A percentile compares a stretch with the other conserved stretches of the same genome.
Evolutionary conservation across 1,140 invertebrate genomes (phyloP).

Genomic region (Asobara japonica): DNA sequence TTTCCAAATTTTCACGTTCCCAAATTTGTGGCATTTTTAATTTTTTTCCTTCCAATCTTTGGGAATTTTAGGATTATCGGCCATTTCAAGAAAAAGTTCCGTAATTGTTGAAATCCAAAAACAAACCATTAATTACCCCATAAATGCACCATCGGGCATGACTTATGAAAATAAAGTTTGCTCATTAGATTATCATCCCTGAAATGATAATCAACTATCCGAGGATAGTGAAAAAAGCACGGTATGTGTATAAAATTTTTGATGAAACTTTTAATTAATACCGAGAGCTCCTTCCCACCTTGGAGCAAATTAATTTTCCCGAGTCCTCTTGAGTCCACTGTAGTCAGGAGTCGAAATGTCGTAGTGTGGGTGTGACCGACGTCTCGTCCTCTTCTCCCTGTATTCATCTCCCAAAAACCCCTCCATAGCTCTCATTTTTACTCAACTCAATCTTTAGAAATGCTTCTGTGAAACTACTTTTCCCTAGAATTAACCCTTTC

Average conservation of each 20-base stretch:
- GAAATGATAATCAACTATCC: conserved; percentile 1
- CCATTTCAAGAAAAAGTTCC: too few species aligned
- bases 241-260: conserved; percentile 20
- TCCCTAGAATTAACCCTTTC: conserved; percentile 12
- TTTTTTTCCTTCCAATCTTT: not conserved
- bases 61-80: too few species aligned
- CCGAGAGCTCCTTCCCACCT: not conserved
- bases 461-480: not conserved
- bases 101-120: too few species aligned
- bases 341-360: conserved; percentile 4
- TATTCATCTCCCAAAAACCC: not conserved
- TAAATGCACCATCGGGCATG: too few species aligned
- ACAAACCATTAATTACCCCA: too few species aligned
- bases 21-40: too few species aligned
- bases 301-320: not conserved
- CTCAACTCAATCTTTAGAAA: conserved; percentile 9
- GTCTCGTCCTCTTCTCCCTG: not conserved
- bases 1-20: too few species aligned
- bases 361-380: conserved; percentile 2
- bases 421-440: not conserved
- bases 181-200: conserved; percentile 2
- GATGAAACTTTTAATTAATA: conserved; percentile 21
- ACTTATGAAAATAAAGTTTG: not conserved
- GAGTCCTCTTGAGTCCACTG: not conserved
- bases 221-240: not conserved